Evolutionary conservation across 2,113 vertebrate genomes (phyloP).

Genomic region (Orthonyx spaldingii): DNA sequence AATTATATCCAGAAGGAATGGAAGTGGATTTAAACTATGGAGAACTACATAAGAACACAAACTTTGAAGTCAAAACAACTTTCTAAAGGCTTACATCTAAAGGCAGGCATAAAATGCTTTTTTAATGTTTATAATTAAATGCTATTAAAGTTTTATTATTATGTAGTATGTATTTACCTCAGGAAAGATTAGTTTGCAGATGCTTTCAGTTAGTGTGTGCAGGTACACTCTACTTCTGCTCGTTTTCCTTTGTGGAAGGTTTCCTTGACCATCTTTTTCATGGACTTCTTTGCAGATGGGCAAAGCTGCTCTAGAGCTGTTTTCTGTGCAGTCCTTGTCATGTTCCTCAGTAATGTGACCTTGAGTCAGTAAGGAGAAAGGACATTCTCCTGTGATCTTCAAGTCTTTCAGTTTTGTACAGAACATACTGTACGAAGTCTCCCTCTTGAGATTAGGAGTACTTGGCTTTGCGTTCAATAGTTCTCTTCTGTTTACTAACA

Average conservation of each 20-base stretch:
- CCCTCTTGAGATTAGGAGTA: neutral
- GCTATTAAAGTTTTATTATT: neutral
- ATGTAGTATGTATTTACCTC: conserved; percentile 78
- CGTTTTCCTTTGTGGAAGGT: conserved; percentile 78
- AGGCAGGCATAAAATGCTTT: neutral
- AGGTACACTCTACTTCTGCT: conserved; percentile 89
- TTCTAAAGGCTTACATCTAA: neutral
- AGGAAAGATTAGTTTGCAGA: conserved; percentile 91
- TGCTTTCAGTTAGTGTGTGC: conserved; percentile 91
- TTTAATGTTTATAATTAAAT: neutral
- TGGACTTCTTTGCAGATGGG: conserved; percentile 79
- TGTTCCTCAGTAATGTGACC: conserved; percentile 75
- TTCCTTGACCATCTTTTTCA: conserved; percentile 68
- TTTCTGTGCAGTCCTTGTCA: conserved; percentile 70
- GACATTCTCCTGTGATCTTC: conserved; percentile 92
- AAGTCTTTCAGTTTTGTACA: conserved; percentile 95
- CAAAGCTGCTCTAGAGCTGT: conserved; percentile 58
- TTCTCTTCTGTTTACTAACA: conserved; percentile 29
- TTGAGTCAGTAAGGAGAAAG: conserved; percentile 83
- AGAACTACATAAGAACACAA: neutral
- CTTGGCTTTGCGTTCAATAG: neutral
- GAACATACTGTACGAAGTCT: conserved; percentile 79
- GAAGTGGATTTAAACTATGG: neutral
- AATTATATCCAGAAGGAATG: neutral
- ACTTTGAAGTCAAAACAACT: neutral